Evolutionary conservation across 2,888 invertebrate species (phyloP).

Genomic region (Aproaerema taeniolella): DNA sequence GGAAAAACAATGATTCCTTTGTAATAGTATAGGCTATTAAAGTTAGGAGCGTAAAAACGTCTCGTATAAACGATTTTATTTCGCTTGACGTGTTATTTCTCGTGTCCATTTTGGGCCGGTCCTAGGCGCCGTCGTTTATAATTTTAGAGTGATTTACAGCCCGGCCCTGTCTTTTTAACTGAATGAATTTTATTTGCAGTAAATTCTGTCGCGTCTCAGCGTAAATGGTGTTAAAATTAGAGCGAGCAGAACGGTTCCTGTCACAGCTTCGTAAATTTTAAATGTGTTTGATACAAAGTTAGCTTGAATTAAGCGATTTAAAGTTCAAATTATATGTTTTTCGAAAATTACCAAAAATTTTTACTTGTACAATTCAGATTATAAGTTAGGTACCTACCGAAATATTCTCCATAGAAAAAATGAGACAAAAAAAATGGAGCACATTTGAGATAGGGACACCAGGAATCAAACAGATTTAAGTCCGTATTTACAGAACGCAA

Average conservation of each 20-base stretch:
- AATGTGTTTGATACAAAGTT: slow-evolving; percentile 8
- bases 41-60: slow-evolving; percentile 53
- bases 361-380: no score
- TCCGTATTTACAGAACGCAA: no score
- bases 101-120: slow-evolving; percentile 35
- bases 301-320: slow-evolving; percentile 1
- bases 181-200: slow-evolving; percentile 48
- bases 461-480: no score
- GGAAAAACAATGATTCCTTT: slow-evolving; percentile 72
- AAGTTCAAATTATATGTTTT: no score
- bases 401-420: no score
- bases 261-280: slow-evolving; percentile 10
- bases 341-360: no score
- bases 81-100: slow-evolving; percentile 28
- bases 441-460: no score
- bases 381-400: no score
- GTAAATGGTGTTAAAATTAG: slow-evolving; percentile 23
- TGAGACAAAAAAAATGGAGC: no score
- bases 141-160: slow-evolving; percentile 65
- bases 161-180: slow-evolving; percentile 31
- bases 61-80: slow-evolving; percentile 32
- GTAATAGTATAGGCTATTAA: slow-evolving; percentile 73
- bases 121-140: slow-evolving; percentile 44
- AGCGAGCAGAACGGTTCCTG: slow-evolving; percentile 7
- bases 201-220: slow-evolving; percentile 32